Percentiles rank a stretch among this genome's conserved stretches.
These are phyloP conservation scores for Enteromius radiatus DNA, from an alignment of 2,797 vertebrate genomes.

Conservation along the genomic window DNA sequence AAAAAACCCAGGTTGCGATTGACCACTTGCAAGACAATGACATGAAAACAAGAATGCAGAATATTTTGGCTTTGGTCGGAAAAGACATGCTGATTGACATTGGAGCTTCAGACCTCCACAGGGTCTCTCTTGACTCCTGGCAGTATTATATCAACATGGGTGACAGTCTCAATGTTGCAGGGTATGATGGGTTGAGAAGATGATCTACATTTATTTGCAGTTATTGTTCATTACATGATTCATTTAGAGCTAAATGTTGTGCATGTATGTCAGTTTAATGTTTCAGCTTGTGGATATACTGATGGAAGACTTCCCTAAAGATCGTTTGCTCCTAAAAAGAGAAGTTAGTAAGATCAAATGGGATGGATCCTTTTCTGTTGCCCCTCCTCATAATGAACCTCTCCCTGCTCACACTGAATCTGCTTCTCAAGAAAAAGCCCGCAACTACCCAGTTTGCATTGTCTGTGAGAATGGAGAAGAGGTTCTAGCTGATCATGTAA, in stretches of 20 bases:
- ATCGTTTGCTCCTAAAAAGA: conserved; percentile 57
- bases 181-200: conserved; percentile 52
- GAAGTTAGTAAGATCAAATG: conserved; percentile 60
- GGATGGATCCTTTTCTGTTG: conserved; percentile 58
- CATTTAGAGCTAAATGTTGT: not conserved
- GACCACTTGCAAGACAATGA: conserved; percentile 31
- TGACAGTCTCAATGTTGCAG: conserved; percentile 54
- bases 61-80: conserved; percentile 57
- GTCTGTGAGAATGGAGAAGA: conserved; percentile 59
- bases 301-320: conserved; percentile 52
- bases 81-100: conserved; percentile 57
- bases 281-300: conserved; percentile 58
- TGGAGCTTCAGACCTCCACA: conserved; percentile 56
- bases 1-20: conserved; percentile 44
- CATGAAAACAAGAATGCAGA: conserved; percentile 17
- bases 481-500: conserved; percentile 63
- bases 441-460: conserved; percentile 56
- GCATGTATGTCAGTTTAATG: conserved; percentile 57
- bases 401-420: conserved; percentile 10
- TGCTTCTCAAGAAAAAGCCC: not conserved
- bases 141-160: conserved; percentile 58
- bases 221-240: not conserved
- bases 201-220: not conserved
- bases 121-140: conserved; percentile 60
- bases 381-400: not conserved